Base-by-base conservation (phyloP, 2,888 invertebrate genomes). In the Lucinisca nassula region DNA sequence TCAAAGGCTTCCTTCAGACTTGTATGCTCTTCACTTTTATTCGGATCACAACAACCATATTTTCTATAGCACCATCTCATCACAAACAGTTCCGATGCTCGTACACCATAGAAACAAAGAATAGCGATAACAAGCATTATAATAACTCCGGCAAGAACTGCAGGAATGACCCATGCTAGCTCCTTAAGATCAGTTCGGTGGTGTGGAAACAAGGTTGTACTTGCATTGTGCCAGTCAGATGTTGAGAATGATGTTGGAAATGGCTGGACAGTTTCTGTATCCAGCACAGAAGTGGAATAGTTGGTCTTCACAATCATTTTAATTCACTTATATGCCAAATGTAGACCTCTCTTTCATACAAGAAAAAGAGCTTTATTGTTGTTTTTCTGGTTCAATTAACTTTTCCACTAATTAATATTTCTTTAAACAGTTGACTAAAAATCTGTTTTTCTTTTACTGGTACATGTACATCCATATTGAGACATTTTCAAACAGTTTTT, bases 31-130 rank as follows among this genome's bases (percentile, higher is more conserved):
- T 74, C 74, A 12, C 24, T 14, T 35, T 40, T 45, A 4, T 3
- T 27, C 24, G 74, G 74, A 12, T 74, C 45, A 49, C 74, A 74
- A 27, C 74, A 74, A n/a, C 45, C 74, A 74, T 49, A 74, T 14
- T 45, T 45, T 27, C 45, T 49, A 49, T 40, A 74, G 45, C 74
- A 74, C 27, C 49, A 49, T 40, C n/a, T 8, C 74, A 74, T 40
- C 24, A 38, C 1, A 27, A 24, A 74, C 24, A 74, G n/a, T 30
- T 74, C 74, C n/a, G 74, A 27, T 14, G 27, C 0, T 3, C 74
- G 74, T 21, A 74, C 27, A 6, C 45, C 74, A 21, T 74, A 74
- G 45, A 40, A 40, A 49, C 30, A 40, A 0, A 74, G 40, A 24
- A 74, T 12, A 10, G 38, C 74, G 3, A 74, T 27, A 40, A 38